Evolutionary conservation across 2,888 invertebrate genomes (phyloP), one percentile per base, ranked within the genome.

Genomic region (Philereme transversata): DNA sequence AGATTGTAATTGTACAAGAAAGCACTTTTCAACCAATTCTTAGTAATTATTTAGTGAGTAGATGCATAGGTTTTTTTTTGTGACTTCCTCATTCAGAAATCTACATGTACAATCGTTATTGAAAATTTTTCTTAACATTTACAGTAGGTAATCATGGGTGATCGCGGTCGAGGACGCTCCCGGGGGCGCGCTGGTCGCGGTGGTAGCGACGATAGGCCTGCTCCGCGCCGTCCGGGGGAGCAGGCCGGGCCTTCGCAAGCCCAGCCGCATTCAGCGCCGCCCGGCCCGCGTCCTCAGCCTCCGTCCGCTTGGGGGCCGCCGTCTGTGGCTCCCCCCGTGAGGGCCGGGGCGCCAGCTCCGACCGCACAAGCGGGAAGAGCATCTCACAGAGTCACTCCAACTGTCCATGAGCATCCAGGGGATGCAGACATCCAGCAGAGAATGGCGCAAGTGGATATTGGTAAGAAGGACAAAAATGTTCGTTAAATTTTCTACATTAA

Each of bases 261-360:
- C 76, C 78, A 77, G 7, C 79, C 76, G 5, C 78, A 40, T 4
- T 71, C 5, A 63, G 53, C 34, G 34, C 57, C 73, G 3, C 76
- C 77, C 0, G 79, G 76, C 0, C 87, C 88, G 1, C 82, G 88
- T 0, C 87, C 88, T 3, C 87, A 86, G 62, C 88, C 88, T 4
- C 87, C 89, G 0, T 78, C 84, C 0, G 87, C 90, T 0, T 91
- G 90, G 90, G 90, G 86, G 0, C 81, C 87, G 9, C 89, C 89
- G 0, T 59, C 83, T 0, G 80, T 77, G 0, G 81, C 82, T 0
- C 85, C 87, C 2, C 83, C 86, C 0, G 83, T 87, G 0, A 74
- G 89, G 6, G 86, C 89, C 0, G 86, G 87, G 0, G 81, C 78
- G 3, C 88, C 88, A 0, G 65, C 84, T 0, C 83, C 83, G 0